Evolutionary conservation across 2,888 invertebrate genomes (phyloP).

Genomic region (Oasisia sp.): DNA sequence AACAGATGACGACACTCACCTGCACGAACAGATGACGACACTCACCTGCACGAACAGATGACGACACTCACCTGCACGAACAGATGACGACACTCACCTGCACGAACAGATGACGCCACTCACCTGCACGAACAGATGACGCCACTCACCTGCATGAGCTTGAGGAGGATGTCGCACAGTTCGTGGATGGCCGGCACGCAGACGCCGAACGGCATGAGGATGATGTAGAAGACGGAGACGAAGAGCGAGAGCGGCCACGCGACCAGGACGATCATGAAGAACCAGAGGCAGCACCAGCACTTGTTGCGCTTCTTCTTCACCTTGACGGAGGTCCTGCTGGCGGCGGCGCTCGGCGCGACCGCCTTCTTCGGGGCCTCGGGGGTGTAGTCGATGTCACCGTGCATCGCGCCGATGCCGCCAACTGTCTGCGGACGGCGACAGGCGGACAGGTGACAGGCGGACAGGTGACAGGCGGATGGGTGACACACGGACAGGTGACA

Average conservation of each 20-base stretch:
- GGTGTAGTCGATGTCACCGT: no score
- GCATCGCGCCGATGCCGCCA: no score
- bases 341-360: not conserved
- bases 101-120: no score
- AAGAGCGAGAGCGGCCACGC: conserved; percentile 53
- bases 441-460: no score
- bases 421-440: no score
- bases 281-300: conserved; percentile 52
- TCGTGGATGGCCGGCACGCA: conserved; percentile 27
- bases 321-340: not conserved
- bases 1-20: not conserved
- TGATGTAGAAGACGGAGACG: conserved; percentile 50
- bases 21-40: no score
- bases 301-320: not conserved
- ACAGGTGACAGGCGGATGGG: no score
- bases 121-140: no score
- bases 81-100: no score
- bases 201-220: conserved; percentile 50
- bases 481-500: no score
- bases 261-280: conserved; percentile 48
- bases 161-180: not conserved
- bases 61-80: not conserved
- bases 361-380: not conserved
- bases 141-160: not conserved
- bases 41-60: no score